Evolutionary conservation across 2,888 invertebrate genomes (phyloP).

Genomic region (Tenthredo notha): DNA sequence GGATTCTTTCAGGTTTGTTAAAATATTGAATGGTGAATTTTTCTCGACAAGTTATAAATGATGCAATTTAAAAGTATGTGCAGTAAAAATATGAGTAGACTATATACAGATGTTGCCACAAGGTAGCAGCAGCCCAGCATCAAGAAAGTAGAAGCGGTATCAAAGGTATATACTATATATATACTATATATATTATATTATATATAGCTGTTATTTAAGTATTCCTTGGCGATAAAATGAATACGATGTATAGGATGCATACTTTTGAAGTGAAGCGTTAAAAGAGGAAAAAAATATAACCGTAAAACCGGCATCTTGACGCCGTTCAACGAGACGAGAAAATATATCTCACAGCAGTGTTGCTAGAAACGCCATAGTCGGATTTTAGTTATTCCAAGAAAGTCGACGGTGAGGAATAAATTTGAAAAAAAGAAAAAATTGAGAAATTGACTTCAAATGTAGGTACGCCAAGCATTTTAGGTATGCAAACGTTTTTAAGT

Average conservation of each 20-base stretch:
- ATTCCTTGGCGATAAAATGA: slow-evolving; percentile 37
- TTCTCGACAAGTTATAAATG: not conserved
- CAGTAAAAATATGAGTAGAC: slow-evolving; percentile 22
- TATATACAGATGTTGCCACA: slow-evolving; percentile 8
- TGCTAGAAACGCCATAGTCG: not conserved
- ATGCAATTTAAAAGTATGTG: slow-evolving; percentile 10
- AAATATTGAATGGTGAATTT: slow-evolving; percentile 18
- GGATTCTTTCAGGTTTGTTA: not conserved
- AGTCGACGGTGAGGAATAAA: slow-evolving; percentile 20
- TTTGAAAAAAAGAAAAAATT: slow-evolving; percentile 3
- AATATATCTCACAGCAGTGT: not conserved
- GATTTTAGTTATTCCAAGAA: slow-evolving; percentile 39
- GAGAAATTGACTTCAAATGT: slow-evolving; percentile 15
- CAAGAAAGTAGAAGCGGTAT: slow-evolving; percentile 23
- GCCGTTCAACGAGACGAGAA: slow-evolving; percentile 10
- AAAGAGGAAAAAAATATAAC: slow-evolving; percentile 3
- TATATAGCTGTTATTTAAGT: slow-evolving; percentile 21
- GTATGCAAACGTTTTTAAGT: slow-evolving; percentile 29
- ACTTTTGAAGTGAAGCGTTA: slow-evolving; percentile 29
- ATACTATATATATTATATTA: not conserved
- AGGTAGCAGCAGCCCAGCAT: not conserved
- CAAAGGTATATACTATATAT: not conserved
- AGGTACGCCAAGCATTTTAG: not conserved
- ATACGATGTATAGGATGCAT: slow-evolving; percentile 2
- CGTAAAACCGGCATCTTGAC: slow-evolving; percentile 20